Percentiles rank a stretch among this genome's conserved stretches.
Evolutionary conservation across 2,113 vertebrate species (phyloP).

Genomic region (Rhinolophus sinicus): DNA sequence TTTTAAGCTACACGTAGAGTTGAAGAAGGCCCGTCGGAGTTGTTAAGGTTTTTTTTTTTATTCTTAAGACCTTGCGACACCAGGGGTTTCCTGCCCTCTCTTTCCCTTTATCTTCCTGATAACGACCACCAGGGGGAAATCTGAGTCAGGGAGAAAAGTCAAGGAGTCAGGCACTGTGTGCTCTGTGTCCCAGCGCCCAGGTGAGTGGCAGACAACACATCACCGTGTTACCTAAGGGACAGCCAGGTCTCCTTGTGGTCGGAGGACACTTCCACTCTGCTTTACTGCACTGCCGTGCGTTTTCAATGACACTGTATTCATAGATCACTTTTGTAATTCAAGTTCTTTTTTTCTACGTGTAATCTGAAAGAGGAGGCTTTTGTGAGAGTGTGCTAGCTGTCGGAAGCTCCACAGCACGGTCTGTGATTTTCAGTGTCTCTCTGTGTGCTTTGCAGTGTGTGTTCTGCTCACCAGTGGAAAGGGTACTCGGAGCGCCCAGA

Average conservation of each 20-base stretch:
- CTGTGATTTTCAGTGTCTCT: neutral
- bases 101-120: neutral
- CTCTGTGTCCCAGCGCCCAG: neutral
- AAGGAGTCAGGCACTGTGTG: neutral
- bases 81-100: neutral
- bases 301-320: neutral
- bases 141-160: neutral
- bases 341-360: neutral
- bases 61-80: neutral
- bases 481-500: neutral
- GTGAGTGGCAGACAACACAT: neutral
- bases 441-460: neutral
- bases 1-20: neutral
- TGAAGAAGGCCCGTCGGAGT: neutral
- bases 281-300: fast-evolving
- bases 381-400: neutral
- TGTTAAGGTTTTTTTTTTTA: neutral
- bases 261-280: neutral
- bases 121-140: neutral
- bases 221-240: neutral
- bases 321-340: neutral
- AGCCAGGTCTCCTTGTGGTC: too few species aligned
- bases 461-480: neutral
- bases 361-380: neutral
- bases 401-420: neutral